A percentile compares a stretch with the other conserved stretches of the same genome.
Evolutionary conservation across 2,797 vertebrate genomes (phyloP).

Genomic region (Phataginus tetradactyla): DNA sequence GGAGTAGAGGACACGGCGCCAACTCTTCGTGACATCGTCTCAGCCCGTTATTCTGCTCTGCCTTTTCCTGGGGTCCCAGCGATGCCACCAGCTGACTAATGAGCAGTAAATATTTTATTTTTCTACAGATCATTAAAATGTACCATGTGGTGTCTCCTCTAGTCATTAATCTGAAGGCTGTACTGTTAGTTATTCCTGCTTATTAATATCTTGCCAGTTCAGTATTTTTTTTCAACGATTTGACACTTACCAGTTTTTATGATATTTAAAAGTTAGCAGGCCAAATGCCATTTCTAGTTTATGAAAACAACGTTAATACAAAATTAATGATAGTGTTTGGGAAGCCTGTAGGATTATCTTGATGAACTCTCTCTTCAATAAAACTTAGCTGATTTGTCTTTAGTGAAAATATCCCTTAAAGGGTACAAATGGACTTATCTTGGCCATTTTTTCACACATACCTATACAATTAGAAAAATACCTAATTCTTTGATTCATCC

Average conservation of each 20-base stretch:
- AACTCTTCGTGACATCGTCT: neutral
- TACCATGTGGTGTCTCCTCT: neutral
- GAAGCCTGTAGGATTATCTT: conserved; percentile 24
- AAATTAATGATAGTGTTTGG: conserved; percentile 23
- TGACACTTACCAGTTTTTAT: neutral
- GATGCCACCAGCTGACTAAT: neutral
- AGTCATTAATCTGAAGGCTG: conserved; percentile 36
- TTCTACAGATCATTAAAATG: conserved; percentile 33
- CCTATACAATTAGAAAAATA: neutral
- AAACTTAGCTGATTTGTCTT: conserved; percentile 1
- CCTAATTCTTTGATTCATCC: neutral
- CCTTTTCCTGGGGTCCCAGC: neutral
- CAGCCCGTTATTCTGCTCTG: neutral
- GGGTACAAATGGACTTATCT: neutral
- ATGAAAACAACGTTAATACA: conserved; percentile 1
- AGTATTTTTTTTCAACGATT: conserved; percentile 42
- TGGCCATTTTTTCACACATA: neutral
- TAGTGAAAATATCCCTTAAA: neutral
- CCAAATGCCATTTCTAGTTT: conserved; percentile 2
- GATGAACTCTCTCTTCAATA: conserved; percentile 34
- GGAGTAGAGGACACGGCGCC: neutral
- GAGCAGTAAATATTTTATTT: neutral
- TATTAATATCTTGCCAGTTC: conserved; percentile 45
- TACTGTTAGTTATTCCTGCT: conserved; percentile 36
- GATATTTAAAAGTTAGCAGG: neutral